Conservation (phyloP, 2,797 vertebrate genomes). For the Astyanax mexicanus region DNA sequence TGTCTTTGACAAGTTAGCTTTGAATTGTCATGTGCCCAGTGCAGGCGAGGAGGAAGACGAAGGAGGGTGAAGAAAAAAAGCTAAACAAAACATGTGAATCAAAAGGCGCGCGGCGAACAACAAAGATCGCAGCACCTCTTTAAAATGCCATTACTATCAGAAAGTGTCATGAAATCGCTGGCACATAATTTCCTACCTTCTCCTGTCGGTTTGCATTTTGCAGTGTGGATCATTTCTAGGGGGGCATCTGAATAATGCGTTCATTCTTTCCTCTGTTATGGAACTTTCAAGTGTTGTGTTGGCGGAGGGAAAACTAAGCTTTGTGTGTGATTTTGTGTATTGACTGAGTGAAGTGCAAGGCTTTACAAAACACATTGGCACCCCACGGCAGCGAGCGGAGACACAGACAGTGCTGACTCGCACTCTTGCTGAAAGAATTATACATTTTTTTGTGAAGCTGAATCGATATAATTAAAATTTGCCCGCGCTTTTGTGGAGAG, state of each 20-base stretch:
- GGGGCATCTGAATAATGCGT: slow-evolving; percentile 74
- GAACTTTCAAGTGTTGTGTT: slow-evolving; percentile 80
- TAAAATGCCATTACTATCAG: slow-evolving; percentile 50
- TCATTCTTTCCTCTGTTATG: slow-evolving; percentile 66
- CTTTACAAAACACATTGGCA: slow-evolving; percentile 79
- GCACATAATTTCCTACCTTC: slow-evolving; percentile 69
- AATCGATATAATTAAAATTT: slow-evolving; percentile 87
- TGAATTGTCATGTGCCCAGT: slow-evolving; percentile 59
- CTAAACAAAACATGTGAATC: slow-evolving; percentile 56
- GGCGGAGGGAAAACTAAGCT: slow-evolving; percentile 77
- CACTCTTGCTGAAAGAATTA: slow-evolving; percentile 78
- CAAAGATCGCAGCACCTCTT: slow-evolving; percentile 62
- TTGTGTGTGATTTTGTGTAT: slow-evolving; percentile 73
- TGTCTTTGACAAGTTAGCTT: slow-evolving; percentile 59
- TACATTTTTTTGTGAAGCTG: slow-evolving; percentile 82
- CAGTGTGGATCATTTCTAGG: slow-evolving; percentile 77
- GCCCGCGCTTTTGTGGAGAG: slow-evolving; percentile 75
- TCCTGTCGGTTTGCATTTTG: slow-evolving; percentile 73
- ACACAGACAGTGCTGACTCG: slow-evolving; percentile 84
- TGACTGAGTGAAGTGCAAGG: slow-evolving; percentile 70
- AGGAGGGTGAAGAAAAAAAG: slow-evolving; percentile 7
- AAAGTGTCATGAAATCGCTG: slow-evolving; percentile 71
- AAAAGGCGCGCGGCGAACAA: slow-evolving; percentile 62
- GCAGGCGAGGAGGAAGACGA: background rate
- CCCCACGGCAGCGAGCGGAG: slow-evolving; percentile 75